These are phyloP conservation scores for Apogon talboti DNA, from an alignment of 2,797 vertebrate species.

Conservation along the genomic window DNA sequence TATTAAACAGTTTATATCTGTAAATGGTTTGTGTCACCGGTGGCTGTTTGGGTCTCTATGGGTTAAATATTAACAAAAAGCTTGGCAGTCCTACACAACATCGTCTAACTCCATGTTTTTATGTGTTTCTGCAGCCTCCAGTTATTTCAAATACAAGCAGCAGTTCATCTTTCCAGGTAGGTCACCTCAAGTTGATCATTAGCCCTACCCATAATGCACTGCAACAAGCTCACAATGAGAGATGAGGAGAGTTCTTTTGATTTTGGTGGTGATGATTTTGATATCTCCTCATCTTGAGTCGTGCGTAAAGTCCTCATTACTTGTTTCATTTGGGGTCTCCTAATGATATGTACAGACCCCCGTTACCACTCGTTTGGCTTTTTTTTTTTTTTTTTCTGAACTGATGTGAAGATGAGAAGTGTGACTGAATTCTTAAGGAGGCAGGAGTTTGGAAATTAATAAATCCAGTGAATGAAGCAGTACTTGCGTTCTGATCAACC, in stretches of 20 bases:
- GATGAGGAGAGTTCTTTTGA: constrained; percentile 68
- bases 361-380: constrained; percentile 56
- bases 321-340: constrained; percentile 53
- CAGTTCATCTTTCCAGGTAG: constrained; percentile 99
- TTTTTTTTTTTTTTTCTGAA: constrained; percentile 54
- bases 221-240: constrained; percentile 34
- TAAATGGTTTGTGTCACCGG: no score
- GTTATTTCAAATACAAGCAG: constrained; percentile 99
- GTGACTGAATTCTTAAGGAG: constrained; percentile 40
- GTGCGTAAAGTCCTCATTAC: constrained; percentile 46
- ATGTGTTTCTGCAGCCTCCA: constrained; percentile 88
- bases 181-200: constrained; percentile 63
- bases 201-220: constrained; percentile 64
- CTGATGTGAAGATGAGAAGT: constrained; percentile 36
- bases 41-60: no score
- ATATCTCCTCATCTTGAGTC: constrained; percentile 47
- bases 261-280: constrained; percentile 52
- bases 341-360: constrained; percentile 65
- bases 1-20: no score
- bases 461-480: no score
- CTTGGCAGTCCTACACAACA: background rate
- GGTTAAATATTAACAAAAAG: no score
- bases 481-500: constrained; percentile 11
- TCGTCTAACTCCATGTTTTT: constrained; percentile 46
- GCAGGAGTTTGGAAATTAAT: constrained; percentile 30